Percentiles rank a stretch among this genome's conserved stretches.
Evolutionary conservation across 2,797 vertebrate species (phyloP).

Genomic region (Pangasius sanitwongsei): DNA sequence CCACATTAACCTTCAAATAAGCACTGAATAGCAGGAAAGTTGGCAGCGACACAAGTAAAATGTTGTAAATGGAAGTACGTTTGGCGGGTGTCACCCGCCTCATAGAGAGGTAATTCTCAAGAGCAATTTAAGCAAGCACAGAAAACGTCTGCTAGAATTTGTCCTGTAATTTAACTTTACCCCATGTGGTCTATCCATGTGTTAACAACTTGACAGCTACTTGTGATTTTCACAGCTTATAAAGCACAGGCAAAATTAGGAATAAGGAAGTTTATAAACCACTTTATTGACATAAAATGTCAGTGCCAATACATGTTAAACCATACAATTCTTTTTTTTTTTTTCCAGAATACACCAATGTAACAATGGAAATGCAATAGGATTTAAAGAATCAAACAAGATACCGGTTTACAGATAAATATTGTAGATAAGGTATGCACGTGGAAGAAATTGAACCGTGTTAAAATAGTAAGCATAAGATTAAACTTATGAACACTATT

Average conservation of each 20-base stretch:
- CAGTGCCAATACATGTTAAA: not conserved
- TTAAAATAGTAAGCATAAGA: not conserved
- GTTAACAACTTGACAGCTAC: conserved; percentile 22
- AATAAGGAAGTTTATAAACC: conserved; percentile 17
- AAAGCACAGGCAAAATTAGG: not conserved
- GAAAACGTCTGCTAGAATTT: conserved; percentile 31
- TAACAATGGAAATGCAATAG: not conserved
- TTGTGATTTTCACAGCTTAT: conserved; percentile 9
- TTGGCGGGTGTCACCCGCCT: not conserved
- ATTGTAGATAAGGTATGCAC: not conserved
- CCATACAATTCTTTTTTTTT: not conserved
- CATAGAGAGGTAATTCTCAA: conserved; percentile 42
- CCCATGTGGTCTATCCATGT: conserved; percentile 7
- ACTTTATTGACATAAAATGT: conserved; percentile 60
- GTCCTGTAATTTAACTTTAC: conserved; percentile 26
- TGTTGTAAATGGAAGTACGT: conserved; percentile 6
- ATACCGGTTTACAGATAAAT: not conserved
- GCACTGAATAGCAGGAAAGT: not conserved
- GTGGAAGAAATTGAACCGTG: not conserved
- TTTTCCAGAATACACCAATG: too few relatives aligned
- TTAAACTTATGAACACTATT: not conserved
- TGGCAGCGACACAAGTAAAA: conserved; percentile 28
- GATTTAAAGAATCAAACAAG: not conserved
- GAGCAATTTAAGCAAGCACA: conserved; percentile 27
- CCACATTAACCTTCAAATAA: conserved; percentile 11